Evolutionary conservation across 2,888 invertebrate species (phyloP), one percentile per base, ranked within the genome.

Genomic region (Nephrocerus scutellatus): DNA sequence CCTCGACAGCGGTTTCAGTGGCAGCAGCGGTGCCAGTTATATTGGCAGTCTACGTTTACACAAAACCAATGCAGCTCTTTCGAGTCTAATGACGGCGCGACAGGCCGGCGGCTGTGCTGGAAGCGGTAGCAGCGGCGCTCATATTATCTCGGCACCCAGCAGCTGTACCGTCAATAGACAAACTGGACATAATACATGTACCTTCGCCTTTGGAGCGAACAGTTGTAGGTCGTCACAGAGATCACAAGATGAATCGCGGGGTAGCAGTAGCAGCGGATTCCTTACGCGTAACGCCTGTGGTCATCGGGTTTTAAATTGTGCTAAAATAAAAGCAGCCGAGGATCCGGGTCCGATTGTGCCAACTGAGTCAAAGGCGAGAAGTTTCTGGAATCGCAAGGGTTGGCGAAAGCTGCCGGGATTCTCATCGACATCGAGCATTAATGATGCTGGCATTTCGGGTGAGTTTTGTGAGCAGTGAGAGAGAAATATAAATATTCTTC

Each of bases 1-100:
- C 68, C 72, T 84, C 60, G 86, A 86, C 68, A 84, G 84, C 64
- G 85, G 85, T 36, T 85, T 85, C 66, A 84, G 85, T 68, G 84
- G 84, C 54, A 84, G 84, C 68, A 84, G 83, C 60, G 84, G 84
- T 52, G 84, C 84, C 50, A 85, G 84, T 70, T 84, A 84, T 66
- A 80, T 80, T 8, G 82, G 82, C 42, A 81, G 81, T 60, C 69
- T 82, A 50, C 72, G 82, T 41, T 55, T 69, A 39, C 65, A 63
- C 41, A 66, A 68, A 41, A 63, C 65, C 13, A 68, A 67, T 45
- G 59, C 57, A 20, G 54, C 55, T 16, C 44, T 55, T 9, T 51
- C 55, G 19, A 59, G 55, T 47, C 53, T 60, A 26, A 54, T 61
- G 42, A 58, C 57, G 21, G 55, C 60, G 8, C 56, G 62, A 6